phyloP scores from a whole-genome alignment of 1,140 invertebrate species.

The Bactericera cockerelli region DNA sequence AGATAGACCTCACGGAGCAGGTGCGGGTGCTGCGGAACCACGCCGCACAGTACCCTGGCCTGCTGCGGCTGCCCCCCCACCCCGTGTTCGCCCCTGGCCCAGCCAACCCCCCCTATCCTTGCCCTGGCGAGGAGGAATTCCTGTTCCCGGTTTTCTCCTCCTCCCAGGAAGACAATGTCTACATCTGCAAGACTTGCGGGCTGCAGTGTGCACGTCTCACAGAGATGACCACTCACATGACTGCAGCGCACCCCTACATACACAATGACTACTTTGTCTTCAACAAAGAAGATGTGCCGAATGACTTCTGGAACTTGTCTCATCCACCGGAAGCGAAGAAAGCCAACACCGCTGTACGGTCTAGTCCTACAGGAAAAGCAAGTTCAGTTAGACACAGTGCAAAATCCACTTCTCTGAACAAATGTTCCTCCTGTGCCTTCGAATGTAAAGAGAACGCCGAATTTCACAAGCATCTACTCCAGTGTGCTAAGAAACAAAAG shows the following conservation, averaged over 20 bases:
- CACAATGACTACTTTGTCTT: neutral
- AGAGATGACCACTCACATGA: neutral
- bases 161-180: neutral
- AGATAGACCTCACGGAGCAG: neutral
- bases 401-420: neutral
- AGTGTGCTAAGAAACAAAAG: conserved; percentile 1
- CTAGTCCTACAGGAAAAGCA: too few species aligned
- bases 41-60: neutral
- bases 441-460: neutral
- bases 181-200: neutral
- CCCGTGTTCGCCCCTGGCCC: neutral
- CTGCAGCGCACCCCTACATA: neutral
- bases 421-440: neutral
- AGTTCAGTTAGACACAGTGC: neutral
- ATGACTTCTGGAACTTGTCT: neutral
- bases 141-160: neutral
- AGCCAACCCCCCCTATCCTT: neutral
- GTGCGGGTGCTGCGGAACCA: neutral
- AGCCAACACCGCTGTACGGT: too few species aligned
- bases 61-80: neutral
- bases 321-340: neutral
- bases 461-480: conserved; percentile 2
- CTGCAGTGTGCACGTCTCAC: neutral
- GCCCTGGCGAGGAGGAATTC: neutral
- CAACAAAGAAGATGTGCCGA: neutral